These are phyloP conservation scores for Holotrichia oblita DNA, from an alignment of 1,140 invertebrate species.

Conservation along the genomic window DNA sequence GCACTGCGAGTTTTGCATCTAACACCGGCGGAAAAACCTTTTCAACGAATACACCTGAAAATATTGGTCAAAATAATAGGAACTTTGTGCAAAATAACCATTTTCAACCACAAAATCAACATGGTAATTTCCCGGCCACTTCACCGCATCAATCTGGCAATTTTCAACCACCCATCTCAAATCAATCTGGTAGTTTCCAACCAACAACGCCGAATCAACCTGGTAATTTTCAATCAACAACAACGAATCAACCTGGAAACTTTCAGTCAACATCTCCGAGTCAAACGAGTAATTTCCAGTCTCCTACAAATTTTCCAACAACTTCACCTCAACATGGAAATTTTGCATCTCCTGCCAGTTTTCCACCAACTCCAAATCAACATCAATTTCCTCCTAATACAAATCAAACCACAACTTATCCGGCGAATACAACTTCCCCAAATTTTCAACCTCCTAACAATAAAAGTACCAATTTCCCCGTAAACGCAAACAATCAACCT, in stretches of 20 bases:
- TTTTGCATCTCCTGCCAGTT: background rate
- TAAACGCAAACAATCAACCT: background rate
- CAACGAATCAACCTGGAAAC: no score
- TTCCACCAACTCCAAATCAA: slow-evolving; percentile 34
- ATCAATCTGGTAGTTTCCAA: no score
- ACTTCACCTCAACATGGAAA: background rate
- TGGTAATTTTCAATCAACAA: no score
- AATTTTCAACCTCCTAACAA: background rate
- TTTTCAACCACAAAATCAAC: slow-evolving; percentile 36
- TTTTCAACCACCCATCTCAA: no score
- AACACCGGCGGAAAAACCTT: background rate
- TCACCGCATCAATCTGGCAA: background rate
- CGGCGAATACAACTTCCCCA: background rate
- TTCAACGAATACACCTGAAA: background rate
- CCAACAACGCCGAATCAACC: no score
- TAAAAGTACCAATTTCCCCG: background rate
- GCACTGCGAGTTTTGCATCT: background rate
- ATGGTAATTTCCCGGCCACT: background rate
- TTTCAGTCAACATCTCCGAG: no score
- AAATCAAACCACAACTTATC: background rate
- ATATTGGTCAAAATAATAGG: background rate
- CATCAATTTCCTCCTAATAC: slow-evolving; percentile 20
- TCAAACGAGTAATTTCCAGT: no score
- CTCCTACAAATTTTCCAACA: no score
- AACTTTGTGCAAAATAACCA: background rate